phyloP scores from a whole-genome alignment of 2,888 invertebrate genomes.

The Agelastica alni region DNA sequence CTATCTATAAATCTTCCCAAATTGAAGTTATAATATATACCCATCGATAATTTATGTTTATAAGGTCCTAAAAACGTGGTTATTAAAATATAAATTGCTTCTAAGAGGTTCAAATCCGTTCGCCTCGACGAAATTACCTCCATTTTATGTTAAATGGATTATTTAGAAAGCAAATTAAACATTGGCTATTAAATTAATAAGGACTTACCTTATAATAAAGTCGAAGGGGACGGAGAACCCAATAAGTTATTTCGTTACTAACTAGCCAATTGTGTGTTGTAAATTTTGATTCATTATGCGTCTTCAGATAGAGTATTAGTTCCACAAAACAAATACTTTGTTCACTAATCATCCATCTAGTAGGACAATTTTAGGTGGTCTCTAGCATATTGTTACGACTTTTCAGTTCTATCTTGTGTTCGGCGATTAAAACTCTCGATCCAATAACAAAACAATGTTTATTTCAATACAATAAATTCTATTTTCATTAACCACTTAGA shows the following conservation, averaged over 20 bases:
- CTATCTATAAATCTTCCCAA: slow-evolving; percentile 29
- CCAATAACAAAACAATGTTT: no score
- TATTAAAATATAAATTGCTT: slow-evolving; percentile 42
- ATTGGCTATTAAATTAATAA: slow-evolving; percentile 48
- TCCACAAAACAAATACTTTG: no score
- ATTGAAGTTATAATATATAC: slow-evolving; percentile 24
- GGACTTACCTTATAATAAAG: slow-evolving; percentile 37
- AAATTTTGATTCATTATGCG: no score
- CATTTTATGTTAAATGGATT: slow-evolving; percentile 46
- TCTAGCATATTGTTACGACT: no score
- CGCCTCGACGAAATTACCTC: slow-evolving; percentile 38
- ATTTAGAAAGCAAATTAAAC: slow-evolving; percentile 47
- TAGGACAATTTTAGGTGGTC: no score
- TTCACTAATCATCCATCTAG: no score
- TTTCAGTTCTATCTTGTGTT: no score
- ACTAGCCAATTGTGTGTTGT: no score
- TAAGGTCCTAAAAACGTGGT: slow-evolving; percentile 37
- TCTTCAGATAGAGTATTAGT: no score
- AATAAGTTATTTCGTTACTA: not conserved
- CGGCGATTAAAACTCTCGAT: no score
- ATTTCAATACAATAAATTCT: no score
- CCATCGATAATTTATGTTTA: slow-evolving; percentile 35
- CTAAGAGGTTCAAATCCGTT: slow-evolving; percentile 35
- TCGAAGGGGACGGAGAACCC: not conserved
- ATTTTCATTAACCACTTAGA: no score